Conservation (phyloP, 1,140 invertebrate genomes). For the Cardiocondyla obscurior region DNA sequence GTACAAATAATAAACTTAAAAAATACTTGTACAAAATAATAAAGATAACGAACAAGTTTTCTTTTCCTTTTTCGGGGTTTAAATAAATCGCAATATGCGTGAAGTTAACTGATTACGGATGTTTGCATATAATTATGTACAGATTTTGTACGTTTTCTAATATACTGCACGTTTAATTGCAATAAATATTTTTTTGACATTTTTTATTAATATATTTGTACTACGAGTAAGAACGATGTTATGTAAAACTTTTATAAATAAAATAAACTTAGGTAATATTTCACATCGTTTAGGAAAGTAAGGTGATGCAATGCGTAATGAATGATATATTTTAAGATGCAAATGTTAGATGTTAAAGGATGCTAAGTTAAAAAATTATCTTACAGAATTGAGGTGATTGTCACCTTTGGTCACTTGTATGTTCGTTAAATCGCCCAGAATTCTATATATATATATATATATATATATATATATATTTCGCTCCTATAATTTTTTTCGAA, state of each 20-base stretch:
- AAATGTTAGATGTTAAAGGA: constrained; percentile 11
- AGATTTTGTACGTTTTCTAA: neutral
- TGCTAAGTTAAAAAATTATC: neutral
- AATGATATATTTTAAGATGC: neutral
- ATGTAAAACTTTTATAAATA: constrained; percentile 27
- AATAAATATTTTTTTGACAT: neutral
- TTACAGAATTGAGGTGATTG: constrained; percentile 24
- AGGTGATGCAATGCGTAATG: constrained; percentile 9
- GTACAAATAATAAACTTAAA: neutral
- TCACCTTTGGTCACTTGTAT: constrained; percentile 56
- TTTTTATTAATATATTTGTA: neutral
- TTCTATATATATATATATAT: no score
- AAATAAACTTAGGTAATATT: constrained; percentile 1
- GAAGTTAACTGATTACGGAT: neutral
- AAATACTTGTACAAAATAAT: constrained; percentile 8
- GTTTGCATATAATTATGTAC: neutral
- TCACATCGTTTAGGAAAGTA: neutral
- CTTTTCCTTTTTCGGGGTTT: neutral
- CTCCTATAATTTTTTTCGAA: neutral
- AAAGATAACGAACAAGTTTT: neutral
- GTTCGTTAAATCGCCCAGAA: constrained; percentile 18
- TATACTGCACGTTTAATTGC: neutral
- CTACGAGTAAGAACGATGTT: constrained; percentile 22
- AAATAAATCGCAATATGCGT: neutral
- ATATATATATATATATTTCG: no score